These are phyloP conservation scores for Actinia equina DNA, from an alignment of 64 coral and sea anemone species.

Conservation along the genomic window DNA sequence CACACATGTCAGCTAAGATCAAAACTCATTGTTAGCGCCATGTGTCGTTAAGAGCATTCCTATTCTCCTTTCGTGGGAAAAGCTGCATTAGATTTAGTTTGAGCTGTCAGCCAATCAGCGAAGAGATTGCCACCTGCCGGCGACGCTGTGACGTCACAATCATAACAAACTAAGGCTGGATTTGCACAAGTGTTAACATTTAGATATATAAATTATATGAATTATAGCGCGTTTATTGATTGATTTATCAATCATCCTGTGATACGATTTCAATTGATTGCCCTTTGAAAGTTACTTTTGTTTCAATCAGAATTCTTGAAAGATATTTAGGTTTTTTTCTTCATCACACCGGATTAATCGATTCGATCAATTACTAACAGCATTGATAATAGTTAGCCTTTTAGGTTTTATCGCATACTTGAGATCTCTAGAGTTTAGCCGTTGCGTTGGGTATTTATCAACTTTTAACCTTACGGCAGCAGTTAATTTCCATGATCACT, in stretches of 20 bases:
- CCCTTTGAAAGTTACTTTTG: neutral
- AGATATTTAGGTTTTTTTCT: too few species aligned
- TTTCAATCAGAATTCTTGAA: neutral
- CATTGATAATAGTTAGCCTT: neutral
- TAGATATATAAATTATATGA: neutral
- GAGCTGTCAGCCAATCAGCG: slow-evolving; percentile 34
- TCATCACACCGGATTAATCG: neutral
- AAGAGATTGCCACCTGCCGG: slow-evolving; percentile 32
- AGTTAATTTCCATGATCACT: too few species aligned
- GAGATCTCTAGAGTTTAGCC: neutral
- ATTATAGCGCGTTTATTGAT: neutral
- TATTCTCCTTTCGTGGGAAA: slow-evolving; percentile 62
- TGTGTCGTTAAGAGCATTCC: slow-evolving; percentile 51
- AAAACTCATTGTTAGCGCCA: slow-evolving; percentile 39
- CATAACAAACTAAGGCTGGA: neutral
- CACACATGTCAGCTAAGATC: neutral
- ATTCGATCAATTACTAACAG: neutral
- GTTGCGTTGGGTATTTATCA: neutral
- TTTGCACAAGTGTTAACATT: neutral
- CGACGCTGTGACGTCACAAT: slow-evolving; percentile 4
- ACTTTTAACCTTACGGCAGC: too few species aligned
- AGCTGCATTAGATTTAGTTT: slow-evolving; percentile 20
- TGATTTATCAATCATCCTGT: neutral
- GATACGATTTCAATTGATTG: neutral
- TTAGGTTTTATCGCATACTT: neutral